Evolutionary conservation across 2,797 vertebrate species (phyloP).

Genomic region (Ficedula albicollis): DNA sequence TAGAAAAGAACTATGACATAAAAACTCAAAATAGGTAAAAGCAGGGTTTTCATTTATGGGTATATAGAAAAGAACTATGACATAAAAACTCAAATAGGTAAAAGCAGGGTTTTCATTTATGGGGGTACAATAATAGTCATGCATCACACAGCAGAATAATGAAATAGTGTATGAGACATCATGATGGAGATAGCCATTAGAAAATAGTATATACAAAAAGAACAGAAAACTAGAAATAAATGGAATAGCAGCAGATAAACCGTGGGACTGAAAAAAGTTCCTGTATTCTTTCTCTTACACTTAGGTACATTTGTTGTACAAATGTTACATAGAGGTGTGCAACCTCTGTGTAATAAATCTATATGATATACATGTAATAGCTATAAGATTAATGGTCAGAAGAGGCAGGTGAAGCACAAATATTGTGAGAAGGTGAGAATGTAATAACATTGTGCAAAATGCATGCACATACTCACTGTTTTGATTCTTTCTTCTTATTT

Average conservation of each 20-base stretch:
- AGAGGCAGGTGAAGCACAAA: not conserved
- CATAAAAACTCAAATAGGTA: not conserved
- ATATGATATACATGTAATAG: not conserved
- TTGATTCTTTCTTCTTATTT: not conserved
- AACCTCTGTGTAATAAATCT: not conserved
- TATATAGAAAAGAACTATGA: not conserved
- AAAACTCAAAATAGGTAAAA: not conserved
- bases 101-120: not conserved
- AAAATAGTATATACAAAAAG: not conserved
- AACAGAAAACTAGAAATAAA: not conserved
- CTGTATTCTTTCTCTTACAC: not conserved
- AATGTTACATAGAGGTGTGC: not conserved
- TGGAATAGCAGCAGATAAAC: not conserved
- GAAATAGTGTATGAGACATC: not conserved
- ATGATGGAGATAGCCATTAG: not conserved
- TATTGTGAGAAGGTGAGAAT: not conserved
- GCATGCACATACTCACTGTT: not conserved
- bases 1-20: not conserved
- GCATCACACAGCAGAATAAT: not conserved
- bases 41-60: not conserved
- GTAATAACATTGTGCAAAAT: not conserved
- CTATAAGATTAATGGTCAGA: not conserved
- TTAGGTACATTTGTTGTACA: not conserved
- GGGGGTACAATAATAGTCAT: not conserved
- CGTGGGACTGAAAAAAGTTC: rapidly evolving